phyloP scores from a whole-genome alignment of 2,113 vertebrate species.

The Tympanuchus pallidicinctus region DNA sequence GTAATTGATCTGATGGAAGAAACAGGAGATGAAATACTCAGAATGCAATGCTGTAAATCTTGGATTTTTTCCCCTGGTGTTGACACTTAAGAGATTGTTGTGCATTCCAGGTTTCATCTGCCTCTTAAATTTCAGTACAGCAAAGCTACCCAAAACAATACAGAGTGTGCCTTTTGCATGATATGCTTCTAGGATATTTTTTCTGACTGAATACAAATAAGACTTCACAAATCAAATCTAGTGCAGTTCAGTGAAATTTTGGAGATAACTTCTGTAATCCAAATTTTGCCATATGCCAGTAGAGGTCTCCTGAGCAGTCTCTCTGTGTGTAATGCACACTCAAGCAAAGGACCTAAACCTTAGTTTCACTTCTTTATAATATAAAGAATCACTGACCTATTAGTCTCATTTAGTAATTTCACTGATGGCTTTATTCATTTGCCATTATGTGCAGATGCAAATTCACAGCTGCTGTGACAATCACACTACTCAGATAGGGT shows the following conservation, averaged over 20 bases:
- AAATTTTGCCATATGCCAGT: not conserved
- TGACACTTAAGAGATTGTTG: not conserved
- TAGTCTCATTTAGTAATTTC: not conserved
- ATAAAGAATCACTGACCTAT: not conserved
- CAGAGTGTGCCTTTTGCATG: not conserved
- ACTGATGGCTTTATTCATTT: not conserved
- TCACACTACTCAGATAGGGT: not conserved
- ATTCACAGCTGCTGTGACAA: not conserved
- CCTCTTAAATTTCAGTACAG: not conserved
- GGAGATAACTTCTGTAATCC: accelerated
- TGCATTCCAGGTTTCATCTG: not conserved
- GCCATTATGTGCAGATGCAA: not conserved
- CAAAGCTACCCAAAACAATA: not conserved
- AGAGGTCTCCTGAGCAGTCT: not conserved
- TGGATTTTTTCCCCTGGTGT: not conserved
- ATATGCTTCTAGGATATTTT: not conserved
- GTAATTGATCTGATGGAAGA: not conserved
- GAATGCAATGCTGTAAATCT: too few species aligned
- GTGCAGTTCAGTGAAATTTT: not conserved
- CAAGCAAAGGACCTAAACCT: accelerated
- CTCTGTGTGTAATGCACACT: not conserved
- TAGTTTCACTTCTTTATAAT: too few species aligned
- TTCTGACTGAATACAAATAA: not conserved
- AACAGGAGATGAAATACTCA: not conserved
- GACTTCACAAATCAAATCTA: not conserved